A percentile compares a stretch with the other conserved stretches of the same genome.
These are phyloP conservation scores for Notodonta ziczac DNA, from an alignment of 2,888 invertebrate species.

Conservation along the genomic window DNA sequence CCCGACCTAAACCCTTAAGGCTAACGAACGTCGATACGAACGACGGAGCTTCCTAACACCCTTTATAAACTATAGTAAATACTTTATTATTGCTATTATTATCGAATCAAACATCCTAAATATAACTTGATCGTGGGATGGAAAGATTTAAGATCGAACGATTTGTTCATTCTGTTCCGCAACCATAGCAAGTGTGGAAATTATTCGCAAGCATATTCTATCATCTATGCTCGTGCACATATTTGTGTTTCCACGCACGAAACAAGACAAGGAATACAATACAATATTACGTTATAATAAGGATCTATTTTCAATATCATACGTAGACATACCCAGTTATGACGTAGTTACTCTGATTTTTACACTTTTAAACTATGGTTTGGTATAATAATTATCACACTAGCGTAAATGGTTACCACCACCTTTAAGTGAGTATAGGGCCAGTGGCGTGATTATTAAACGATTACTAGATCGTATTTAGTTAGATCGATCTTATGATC, in stretches of 20 bases:
- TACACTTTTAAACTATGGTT: neutral
- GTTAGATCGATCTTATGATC: no score
- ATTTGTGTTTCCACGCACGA: no score
- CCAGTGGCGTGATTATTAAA: neutral
- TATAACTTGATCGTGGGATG: slow-evolving; percentile 13
- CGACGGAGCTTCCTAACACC: neutral
- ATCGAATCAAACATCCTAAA: slow-evolving; percentile 14
- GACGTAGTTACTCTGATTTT: no score
- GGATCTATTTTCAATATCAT: no score
- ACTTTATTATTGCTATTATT: slow-evolving; percentile 13
- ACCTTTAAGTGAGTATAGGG: neutral
- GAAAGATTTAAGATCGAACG: neutral
- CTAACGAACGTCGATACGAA: neutral
- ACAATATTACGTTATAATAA: no score
- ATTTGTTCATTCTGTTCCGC: slow-evolving; percentile 2
- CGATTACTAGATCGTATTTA: neutral
- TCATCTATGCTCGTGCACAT: no score
- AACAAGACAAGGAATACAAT: no score
- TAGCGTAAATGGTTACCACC: neutral
- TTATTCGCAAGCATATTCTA: neutral
- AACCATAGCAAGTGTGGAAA: neutral
- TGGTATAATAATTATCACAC: neutral
- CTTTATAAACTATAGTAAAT: slow-evolving; percentile 16
- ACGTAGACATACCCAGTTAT: no score
- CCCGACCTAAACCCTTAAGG: neutral